Evolutionary conservation across 2,113 vertebrate genomes (phyloP).

Genomic region (Chauna torquata): DNA sequence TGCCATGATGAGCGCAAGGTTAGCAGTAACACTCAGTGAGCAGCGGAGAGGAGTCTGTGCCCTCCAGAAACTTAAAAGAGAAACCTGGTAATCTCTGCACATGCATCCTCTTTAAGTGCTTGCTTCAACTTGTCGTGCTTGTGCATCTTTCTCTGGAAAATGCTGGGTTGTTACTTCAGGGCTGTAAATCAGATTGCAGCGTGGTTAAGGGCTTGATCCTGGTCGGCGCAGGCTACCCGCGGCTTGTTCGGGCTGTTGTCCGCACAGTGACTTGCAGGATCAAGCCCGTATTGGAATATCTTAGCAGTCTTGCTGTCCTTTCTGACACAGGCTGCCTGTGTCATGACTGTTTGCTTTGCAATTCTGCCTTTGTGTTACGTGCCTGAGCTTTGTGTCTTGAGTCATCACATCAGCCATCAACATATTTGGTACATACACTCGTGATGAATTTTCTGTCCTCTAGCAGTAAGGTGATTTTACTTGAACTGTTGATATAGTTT

Average conservation of each 20-base stretch:
- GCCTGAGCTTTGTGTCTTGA: not conserved
- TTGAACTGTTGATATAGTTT: not conserved
- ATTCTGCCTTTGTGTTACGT: not conserved
- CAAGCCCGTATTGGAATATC: not conserved
- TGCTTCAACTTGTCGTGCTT: not conserved
- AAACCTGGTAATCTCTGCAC: not conserved
- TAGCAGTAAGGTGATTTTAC: not conserved
- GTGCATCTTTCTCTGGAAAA: not conserved
- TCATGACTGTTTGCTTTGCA: not conserved
- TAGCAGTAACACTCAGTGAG: not conserved
- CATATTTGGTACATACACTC: not conserved
- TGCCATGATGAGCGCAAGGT: not conserved
- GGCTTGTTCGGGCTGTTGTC: not conserved
- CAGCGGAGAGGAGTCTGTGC: not conserved
- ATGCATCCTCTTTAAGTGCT: not conserved
- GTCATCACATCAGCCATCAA: fast-evolving
- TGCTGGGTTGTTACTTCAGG: not conserved
- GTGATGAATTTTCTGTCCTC: not conserved
- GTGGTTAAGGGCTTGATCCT: not conserved
- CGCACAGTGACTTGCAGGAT: not conserved
- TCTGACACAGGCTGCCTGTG: not conserved
- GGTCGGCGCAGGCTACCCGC: fast-evolving
- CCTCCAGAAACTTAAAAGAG: not conserved
- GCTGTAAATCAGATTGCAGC: not conserved
- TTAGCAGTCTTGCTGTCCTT: not conserved